Evolutionary conservation across 2,888 invertebrate species (phyloP), one percentile per base, ranked within the genome.

Genomic region (Apamea monoglypha): DNA sequence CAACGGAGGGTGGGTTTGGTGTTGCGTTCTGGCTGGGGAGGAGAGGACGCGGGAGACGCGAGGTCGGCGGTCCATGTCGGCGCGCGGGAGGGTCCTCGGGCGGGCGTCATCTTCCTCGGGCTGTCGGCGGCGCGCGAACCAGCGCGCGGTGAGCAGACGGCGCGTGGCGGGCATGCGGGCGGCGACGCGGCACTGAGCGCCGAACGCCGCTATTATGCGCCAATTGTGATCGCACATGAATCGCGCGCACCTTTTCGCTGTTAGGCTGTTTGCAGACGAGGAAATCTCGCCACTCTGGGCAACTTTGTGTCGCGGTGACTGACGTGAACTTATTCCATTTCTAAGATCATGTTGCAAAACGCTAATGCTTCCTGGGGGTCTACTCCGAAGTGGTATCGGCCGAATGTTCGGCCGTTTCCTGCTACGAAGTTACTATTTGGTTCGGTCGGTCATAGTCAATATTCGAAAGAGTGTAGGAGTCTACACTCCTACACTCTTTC

Each of bases 131-230:
- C 91, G 92, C 95, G 94, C 91, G 92, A 95, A 93, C 95, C 96
- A 95, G 92, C 96, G 95, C 94, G 95, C 91, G 91, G 95, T 89
- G 88, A 95, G 94, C 84, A 95, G 91, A 88, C 94, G 95, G 90
- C 95, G 94, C 94, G 95, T 92, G 92, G 93, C 90, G 92, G 96
- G 95, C 95, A 95, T 95, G 94, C 95, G 95, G 94, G 92, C 92
- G 94, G 93, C 93, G 93, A 91, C 92, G 89, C 89, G 91, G 88
- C 92, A 92, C 94, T 92, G 93, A 92, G 86, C 92, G 81, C 76
- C 79, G 81, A 90, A 89, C 84, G 70, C 77, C 64, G 76, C 93
- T 93, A 95, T 95, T 95, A 95, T 95, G 91, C 90, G 90, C 90
- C 95, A 94, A 95, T 95, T 94, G 94, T 90, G 88, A 88, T 90